Evolutionary conservation across 2,888 invertebrate species (phyloP), one percentile per base, ranked within the genome.

Genomic region (Falcaria lacertinaria): DNA sequence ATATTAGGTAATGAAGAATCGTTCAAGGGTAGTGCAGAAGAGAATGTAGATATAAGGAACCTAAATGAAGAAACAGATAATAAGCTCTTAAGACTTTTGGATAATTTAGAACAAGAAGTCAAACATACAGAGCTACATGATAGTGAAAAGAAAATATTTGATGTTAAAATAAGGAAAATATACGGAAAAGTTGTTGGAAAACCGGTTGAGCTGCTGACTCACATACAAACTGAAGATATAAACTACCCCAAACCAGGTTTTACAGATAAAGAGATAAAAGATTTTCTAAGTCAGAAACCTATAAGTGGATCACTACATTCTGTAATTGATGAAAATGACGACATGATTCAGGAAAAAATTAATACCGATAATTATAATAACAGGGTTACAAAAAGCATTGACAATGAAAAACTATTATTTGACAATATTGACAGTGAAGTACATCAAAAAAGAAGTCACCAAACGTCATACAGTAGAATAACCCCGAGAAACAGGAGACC

Each of bases 101-200:
- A 83, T 42, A 74, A 61, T 44, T 57, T 86, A 44, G 82, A 84
- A 50, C 56, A 58, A 58, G 76, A 82, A 71, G 74, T 80, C 0
- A 74, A 73, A 39, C 64, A 78, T 44, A 55, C 75, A 22, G 64
- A 81, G 42, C 47, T 82, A 13, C 59, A 64, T 43, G 64, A 60
- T 2, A 61, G 47, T 4, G 71, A 76, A 46, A 84, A 75, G 58
- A 63, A 77, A 52, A 51, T 80, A 39, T 67, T 84, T 41, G 75
- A 84, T 57, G 69, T 62, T 1, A 85, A 79, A 64, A 68, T 85
- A 14, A 65, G 74, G 42, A 77, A 77, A 64, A 80, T 86, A 41
- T 84, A 84, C 14, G 77, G 66, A 0, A 60, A 55, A 40, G 51
- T 77, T 0, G 54, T 74, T 5, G 69, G 70, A 0, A 65, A 64